Evolutionary conservation across 2,888 invertebrate species (phyloP).

Genomic region (Allacma fusca): DNA sequence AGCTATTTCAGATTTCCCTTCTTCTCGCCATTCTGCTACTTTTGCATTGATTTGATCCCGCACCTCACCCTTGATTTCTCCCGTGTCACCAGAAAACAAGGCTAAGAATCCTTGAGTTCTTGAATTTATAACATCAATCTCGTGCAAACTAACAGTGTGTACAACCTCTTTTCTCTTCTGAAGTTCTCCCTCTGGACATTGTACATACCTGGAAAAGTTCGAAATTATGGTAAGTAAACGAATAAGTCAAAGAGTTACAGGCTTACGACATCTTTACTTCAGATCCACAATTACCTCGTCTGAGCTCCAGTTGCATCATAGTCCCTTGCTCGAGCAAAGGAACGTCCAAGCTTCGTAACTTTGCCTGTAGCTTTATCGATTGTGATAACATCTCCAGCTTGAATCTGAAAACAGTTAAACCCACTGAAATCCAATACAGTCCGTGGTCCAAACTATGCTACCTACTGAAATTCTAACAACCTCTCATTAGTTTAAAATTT

Average conservation of each 20-base stretch:
- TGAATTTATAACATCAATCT: conserved; percentile 99
- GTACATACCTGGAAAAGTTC: conserved; percentile 80
- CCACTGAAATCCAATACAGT: no score
- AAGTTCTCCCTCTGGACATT: conserved; percentile 97
- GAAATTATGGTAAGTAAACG: no score
- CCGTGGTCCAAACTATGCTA: no score
- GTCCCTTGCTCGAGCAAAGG: conserved; percentile 94
- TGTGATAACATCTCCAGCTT: conserved; percentile 95
- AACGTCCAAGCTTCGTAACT: conserved; percentile 87
- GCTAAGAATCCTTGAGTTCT: conserved; percentile 97
- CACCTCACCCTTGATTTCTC: conserved; percentile 97
- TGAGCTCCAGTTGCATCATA: conserved; percentile 93
- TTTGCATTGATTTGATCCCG: conserved; percentile 97
- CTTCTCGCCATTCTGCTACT: conserved; percentile 98
- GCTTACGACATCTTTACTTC: conserved; percentile 19
- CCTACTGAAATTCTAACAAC: no score
- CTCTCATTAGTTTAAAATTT: no score
- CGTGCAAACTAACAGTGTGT: conserved; percentile 98
- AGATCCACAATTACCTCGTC: conserved; percentile 62
- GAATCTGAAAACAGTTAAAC: conserved; percentile 68
- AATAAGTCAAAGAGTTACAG: no score
- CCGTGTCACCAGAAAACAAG: conserved; percentile 98
- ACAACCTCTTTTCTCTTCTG: conserved; percentile 97
- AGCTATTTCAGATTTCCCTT: conserved; percentile 98
- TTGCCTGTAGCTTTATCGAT: conserved; percentile 99